These are phyloP conservation scores for Gonocerus acuteangulatus DNA, from an alignment of 2,888 invertebrate genomes.

Conservation along the genomic window DNA sequence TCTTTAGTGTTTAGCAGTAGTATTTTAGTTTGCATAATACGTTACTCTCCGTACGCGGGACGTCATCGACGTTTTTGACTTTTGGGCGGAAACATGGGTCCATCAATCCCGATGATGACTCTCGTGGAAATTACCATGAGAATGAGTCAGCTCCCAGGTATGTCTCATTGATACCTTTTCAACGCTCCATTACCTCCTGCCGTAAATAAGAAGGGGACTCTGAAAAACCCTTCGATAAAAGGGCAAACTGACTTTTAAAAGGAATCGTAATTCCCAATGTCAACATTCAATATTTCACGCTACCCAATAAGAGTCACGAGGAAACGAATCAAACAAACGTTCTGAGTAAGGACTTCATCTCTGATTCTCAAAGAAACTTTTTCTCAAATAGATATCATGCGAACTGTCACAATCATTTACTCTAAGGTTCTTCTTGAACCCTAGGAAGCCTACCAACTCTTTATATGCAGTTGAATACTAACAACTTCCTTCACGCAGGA, in stretches of 20 bases:
- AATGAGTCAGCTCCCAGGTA: neutral
- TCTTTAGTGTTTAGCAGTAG: neutral
- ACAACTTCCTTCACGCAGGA: too few species aligned
- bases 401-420: too few species aligned
- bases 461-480: too few species aligned
- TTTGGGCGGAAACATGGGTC: neutral
- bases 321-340: neutral
- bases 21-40: constrained; percentile 19
- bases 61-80: neutral
- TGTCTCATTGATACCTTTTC: constrained; percentile 14
- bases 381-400: neutral
- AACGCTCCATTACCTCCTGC: constrained; percentile 12
- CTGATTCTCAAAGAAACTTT: neutral
- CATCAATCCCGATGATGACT: neutral
- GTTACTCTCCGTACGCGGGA: neutral
- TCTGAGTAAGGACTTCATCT: neutral
- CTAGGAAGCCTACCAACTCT: too few species aligned
- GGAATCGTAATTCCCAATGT: constrained; percentile 17
- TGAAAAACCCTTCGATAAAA: neutral
- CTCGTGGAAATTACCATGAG: neutral
- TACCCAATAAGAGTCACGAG: neutral
- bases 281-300: constrained; percentile 11
- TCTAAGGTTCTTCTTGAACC: too few species aligned
- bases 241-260: constrained; percentile 2
- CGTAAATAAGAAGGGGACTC: constrained; percentile 13